phyloP scores from a whole-genome alignment of 2,888 invertebrate genomes.

The Lycophotia porphyrea region DNA sequence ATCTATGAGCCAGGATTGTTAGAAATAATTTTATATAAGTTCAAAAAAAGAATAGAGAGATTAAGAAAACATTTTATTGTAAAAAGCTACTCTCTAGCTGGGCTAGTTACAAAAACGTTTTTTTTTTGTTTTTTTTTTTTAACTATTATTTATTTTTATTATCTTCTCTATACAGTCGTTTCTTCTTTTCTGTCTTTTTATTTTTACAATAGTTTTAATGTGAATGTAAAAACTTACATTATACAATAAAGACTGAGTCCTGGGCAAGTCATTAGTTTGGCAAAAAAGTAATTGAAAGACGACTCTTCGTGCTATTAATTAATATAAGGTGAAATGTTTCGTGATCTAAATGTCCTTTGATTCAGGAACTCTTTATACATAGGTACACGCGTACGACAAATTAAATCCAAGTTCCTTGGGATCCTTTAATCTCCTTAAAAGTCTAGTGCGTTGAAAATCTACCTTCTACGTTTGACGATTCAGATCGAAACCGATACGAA shows the following conservation, averaged over 20 bases:
- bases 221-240: neutral
- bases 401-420: slow-evolving; percentile 10
- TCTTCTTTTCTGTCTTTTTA: neutral
- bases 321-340: neutral
- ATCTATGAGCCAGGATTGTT: too few relatives aligned
- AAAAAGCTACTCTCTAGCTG: too few relatives aligned
- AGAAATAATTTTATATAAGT: too few relatives aligned
- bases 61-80: too few relatives aligned
- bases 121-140: too few relatives aligned
- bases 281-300: neutral
- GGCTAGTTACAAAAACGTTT: too few relatives aligned
- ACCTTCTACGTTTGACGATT: slow-evolving; percentile 50
- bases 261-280: neutral
- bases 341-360: neutral
- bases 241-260: neutral
- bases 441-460: slow-evolving; percentile 53
- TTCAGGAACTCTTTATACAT: neutral
- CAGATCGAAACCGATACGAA: slow-evolving; percentile 52
- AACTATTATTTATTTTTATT: too few relatives aligned
- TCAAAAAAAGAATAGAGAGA: too few relatives aligned
- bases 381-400: neutral
- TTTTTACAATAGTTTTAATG: neutral
- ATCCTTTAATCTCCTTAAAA: slow-evolving; percentile 37
- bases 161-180: too few relatives aligned
- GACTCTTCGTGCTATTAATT: neutral